Evolutionary conservation across 2,113 vertebrate species (phyloP), one percentile per base, ranked within the genome.

Genomic region (Tamias sibiricus): DNA sequence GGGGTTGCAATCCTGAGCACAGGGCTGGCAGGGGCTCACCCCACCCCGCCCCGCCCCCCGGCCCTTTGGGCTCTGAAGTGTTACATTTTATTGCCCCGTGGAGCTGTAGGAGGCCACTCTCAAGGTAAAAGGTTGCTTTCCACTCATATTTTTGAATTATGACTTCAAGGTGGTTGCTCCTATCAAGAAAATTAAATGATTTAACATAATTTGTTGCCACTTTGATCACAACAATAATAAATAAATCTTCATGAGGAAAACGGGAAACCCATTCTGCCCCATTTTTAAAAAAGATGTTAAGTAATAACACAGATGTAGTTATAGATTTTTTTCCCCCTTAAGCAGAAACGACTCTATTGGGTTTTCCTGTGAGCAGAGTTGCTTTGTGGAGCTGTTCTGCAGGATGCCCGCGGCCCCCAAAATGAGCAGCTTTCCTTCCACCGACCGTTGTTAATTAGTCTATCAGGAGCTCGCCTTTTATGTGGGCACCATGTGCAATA

Each of bases 121-220:
- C 96, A 47, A 95, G 90, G 96, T 92, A 97, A 32, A 94, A 95
- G 64, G 96, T 68, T 95, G 97, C 85, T 98, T 87, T 96, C 93
- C 47, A 97, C 97, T 91, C 97, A 97, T 98, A 96, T 96, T 97
- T 98, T 97, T 98, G 80, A 98, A 96, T 98, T 98, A 97, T 95
- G 97, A 80, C 94, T 98, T 97, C 96, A 98, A 94, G 95, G 91
- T 98, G 97, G 98, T 98, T 98, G 94, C 91, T 98, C 95, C 83
- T 97, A 98, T 98, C 94, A 97, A 97, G 97, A 97, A 98, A 98
- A 98, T 97, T 94, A 98, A 98, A 98, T 98, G 96, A 98, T 98
- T 98, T 97, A 98, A 96, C 91, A 80, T 97, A 84, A 71, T 98
- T 98, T 98, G 94, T 96, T 97, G 96, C 95, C 97, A 91, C 98